Evolutionary conservation across 2,888 invertebrate species (phyloP), one percentile per base, ranked within the genome.

Genomic region (Subacronicta megacephala): DNA sequence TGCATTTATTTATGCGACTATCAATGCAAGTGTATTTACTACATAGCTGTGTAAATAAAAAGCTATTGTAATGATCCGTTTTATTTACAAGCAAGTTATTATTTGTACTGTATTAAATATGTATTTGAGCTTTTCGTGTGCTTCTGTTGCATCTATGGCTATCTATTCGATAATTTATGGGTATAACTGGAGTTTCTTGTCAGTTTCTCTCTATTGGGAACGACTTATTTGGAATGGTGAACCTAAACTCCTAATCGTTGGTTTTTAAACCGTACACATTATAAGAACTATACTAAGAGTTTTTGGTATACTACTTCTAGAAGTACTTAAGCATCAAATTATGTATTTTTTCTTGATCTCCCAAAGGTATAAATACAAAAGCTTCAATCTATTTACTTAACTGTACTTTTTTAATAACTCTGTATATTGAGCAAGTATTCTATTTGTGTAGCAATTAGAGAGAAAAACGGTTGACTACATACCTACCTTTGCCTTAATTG

Each of bases 1-100:
- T 67, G 53, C 55, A 60, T 67, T 79, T 78, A 78, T 77, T 80
- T 75, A 78, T 72, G 69, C 54, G 61, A 69, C 58, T 72, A 64
- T 65, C 43, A 52, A 51, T 41, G 37, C 65, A 55, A 53, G 41
- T 68, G 49, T 75, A 59, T 60, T 66, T 71, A 58, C 62, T 68
- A 67, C 63, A 66, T 58, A 62, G 44, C 33, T 55, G 18, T 41
- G 43, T 63, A 64, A 64, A 60, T 61, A 66, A 73, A 75, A 60
- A 71, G 62, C 50, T 63, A 61, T 53, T 42, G 49, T 62, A 65
- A 55, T 59, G 62, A 64, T 53, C 56, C 59, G 26, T 49, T 57
- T 49, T 53, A 67, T 52, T 70, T 71, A 56, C 54, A 40, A 20
- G 20, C 54, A 37, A 62, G 36, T 57, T 43, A 71, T 62, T 63